These are phyloP conservation scores for Saccopteryx leptura DNA, from an alignment of 2,113 vertebrate genomes.

Conservation along the genomic window DNA sequence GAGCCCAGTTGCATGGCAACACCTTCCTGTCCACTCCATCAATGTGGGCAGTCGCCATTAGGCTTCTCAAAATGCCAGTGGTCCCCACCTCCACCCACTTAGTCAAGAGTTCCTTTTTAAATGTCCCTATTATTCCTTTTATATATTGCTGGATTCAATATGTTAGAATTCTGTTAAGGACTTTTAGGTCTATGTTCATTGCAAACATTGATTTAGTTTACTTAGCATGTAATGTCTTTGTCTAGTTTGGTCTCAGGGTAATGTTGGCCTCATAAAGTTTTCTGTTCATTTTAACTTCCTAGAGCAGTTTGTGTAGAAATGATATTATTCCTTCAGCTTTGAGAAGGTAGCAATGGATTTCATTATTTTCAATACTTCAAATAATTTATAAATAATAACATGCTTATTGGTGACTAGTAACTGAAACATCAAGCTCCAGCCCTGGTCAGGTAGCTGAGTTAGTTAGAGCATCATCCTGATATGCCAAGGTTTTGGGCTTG, in stretches of 20 bases:
- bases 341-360: background rate
- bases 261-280: background rate
- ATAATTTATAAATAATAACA: slow-evolving; percentile 35
- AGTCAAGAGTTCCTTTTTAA: background rate
- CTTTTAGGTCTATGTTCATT: background rate
- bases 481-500: too few species aligned
- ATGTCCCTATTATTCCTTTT: background rate
- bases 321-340: background rate
- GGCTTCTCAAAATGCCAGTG: background rate
- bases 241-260: background rate
- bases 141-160: background rate
- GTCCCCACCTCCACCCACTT: background rate
- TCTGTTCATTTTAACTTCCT: background rate
- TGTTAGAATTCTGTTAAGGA: background rate
- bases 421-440: background rate
- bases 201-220: background rate
- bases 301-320: background rate
- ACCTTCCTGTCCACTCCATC: background rate
- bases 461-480: too few species aligned
- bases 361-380: slow-evolving; percentile 20
- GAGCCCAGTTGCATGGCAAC: background rate
- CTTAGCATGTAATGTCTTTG: background rate
- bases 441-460: too few species aligned
- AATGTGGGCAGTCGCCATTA: background rate
- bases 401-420: background rate